Evolutionary conservation across 2,888 invertebrate species (phyloP).

Genomic region (Thecocarcelia acutangulata): DNA sequence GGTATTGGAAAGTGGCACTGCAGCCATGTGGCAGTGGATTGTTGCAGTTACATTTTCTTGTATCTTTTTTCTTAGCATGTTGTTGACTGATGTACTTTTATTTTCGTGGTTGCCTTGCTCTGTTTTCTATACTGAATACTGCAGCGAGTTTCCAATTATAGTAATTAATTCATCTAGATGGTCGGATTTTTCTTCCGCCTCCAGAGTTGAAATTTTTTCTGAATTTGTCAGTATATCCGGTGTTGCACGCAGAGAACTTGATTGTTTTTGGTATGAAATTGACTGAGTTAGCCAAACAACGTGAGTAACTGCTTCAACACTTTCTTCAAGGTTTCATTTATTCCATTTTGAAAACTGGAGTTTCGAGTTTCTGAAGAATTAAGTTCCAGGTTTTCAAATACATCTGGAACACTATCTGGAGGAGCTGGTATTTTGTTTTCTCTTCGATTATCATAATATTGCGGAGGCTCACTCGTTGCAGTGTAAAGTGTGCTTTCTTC

Average conservation of each 20-base stretch:
- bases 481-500: too few relatives aligned
- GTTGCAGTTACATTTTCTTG: slow-evolving; percentile 39
- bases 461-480: too few relatives aligned
- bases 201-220: slow-evolving; percentile 16
- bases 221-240: not conserved
- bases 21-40: slow-evolving; percentile 46
- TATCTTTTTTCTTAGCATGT: slow-evolving; percentile 12
- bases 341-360: too few relatives aligned
- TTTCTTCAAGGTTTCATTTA: not conserved
- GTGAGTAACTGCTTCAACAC: slow-evolving; percentile 9
- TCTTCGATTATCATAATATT: too few relatives aligned
- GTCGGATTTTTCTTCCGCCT: slow-evolving; percentile 1
- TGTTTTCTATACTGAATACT: slow-evolving; percentile 7
- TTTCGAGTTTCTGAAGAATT: too few relatives aligned
- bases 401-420: too few relatives aligned
- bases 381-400: too few relatives aligned
- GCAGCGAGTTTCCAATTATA: slow-evolving; percentile 45
- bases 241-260: not conserved
- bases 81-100: slow-evolving; percentile 7
- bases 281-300: too few relatives aligned
- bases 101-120: slow-evolving; percentile 15
- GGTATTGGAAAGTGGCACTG: slow-evolving; percentile 29
- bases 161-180: slow-evolving; percentile 20
- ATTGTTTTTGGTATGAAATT: too few relatives aligned
- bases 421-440: too few relatives aligned